Evolutionary conservation across 2,888 invertebrate genomes (phyloP).

Genomic region (Panopea generosa): DNA sequence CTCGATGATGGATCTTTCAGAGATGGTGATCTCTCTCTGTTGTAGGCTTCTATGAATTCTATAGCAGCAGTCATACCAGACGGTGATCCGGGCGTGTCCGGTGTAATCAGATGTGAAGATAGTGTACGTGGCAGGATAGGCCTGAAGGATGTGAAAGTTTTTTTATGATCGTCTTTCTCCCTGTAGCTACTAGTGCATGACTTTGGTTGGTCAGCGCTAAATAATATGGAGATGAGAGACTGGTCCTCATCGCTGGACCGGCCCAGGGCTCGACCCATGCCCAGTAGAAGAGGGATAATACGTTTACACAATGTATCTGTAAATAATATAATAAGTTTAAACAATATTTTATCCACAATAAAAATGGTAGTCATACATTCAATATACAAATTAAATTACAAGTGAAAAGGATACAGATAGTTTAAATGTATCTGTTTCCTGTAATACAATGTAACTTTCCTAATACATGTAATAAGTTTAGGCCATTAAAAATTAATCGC

Average conservation of each 20-base stretch:
- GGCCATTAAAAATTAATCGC: too few relatives aligned
- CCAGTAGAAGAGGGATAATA: constrained; percentile 94
- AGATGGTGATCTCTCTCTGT: constrained; percentile 69
- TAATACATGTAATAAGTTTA: too few relatives aligned
- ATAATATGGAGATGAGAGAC: constrained; percentile 90
- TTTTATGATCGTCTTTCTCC: constrained; percentile 80
- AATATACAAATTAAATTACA: too few relatives aligned
- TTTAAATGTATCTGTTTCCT: too few relatives aligned
- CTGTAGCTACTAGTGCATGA: constrained; percentile 13
- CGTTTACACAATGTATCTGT: constrained; percentile 93
- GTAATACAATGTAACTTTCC: too few relatives aligned
- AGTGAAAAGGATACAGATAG: too few relatives aligned
- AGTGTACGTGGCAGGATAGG: constrained; percentile 96
- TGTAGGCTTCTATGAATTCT: constrained; percentile 47
- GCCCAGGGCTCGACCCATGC: constrained; percentile 96
- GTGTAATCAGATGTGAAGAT: constrained; percentile 86
- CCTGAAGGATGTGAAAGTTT: constrained; percentile 87
- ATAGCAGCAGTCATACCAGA: constrained; percentile 37
- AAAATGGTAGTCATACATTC: too few relatives aligned
- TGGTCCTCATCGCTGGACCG: constrained; percentile 91
- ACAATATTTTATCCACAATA: too few relatives aligned
- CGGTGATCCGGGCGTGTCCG: constrained; percentile 69
- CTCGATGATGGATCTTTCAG: constrained; percentile 39
- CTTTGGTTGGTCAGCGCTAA: constrained; percentile 52
- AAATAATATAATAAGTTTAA: too few relatives aligned